Conservation (phyloP, 2,888 invertebrate species). For the Schrankia costaestrigalis region DNA sequence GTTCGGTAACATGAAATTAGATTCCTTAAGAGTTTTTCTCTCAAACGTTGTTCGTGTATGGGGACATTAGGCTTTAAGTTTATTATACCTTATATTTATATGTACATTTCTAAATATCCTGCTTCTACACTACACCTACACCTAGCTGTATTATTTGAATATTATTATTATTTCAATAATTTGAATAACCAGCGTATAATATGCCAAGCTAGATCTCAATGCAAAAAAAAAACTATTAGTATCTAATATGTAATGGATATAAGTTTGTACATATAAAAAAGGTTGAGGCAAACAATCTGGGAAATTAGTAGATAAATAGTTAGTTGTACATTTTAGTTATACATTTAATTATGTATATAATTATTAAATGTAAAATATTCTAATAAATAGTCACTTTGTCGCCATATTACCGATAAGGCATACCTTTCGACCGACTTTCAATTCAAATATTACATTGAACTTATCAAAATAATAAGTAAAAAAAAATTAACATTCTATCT, state of each 20-base stretch:
- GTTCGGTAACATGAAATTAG: no score
- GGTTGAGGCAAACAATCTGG: background rate
- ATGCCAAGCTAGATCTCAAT: constrained; percentile 5
- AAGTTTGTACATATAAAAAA: background rate
- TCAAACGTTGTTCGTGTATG: constrained; percentile 22
- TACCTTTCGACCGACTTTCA: no score
- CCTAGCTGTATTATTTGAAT: background rate
- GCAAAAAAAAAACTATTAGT: no score
- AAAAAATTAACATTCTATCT: no score
- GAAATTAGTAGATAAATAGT: background rate
- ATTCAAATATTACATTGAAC: no score
- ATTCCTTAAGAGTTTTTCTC: background rate
- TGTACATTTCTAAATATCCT: background rate
- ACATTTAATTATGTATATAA: no score
- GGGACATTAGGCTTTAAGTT: no score
- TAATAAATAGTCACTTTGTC: background rate
- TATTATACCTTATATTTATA: background rate
- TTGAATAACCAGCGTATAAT: background rate
- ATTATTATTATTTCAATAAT: no score
- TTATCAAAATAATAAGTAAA: no score
- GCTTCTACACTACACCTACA: background rate
- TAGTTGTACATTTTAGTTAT: no score
- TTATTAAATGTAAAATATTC: background rate
- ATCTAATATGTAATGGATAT: no score
- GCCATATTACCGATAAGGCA: no score